A percentile compares a stretch with the other conserved stretches of the same genome.
These are phyloP conservation scores for Shargacucullia verbasci DNA, from an alignment of 2,888 invertebrate genomes.

Conservation along the genomic window DNA sequence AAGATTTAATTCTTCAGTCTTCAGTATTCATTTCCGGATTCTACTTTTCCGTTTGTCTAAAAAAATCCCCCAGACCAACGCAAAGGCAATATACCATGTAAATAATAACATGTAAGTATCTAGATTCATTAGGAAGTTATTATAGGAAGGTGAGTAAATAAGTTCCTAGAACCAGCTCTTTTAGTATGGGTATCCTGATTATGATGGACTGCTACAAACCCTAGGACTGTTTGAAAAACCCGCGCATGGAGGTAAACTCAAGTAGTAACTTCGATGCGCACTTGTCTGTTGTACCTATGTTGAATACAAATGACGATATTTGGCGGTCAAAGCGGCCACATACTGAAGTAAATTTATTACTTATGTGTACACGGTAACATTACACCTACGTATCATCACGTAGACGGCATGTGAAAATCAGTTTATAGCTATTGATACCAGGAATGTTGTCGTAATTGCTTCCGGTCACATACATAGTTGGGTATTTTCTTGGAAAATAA, in stretches of 20 bases:
- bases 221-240: conserved; percentile 43
- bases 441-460: conserved; percentile 78
- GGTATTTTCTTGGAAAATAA: conserved; percentile 66
- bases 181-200: too few species aligned
- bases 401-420: conserved; percentile 78
- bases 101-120: too few species aligned
- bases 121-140: too few species aligned
- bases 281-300: conserved; percentile 58
- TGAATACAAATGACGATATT: conserved; percentile 83
- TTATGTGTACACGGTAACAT: conserved; percentile 65
- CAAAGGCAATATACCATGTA: too few species aligned
- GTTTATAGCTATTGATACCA: conserved; percentile 75
- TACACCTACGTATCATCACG: conserved; percentile 73
- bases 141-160: too few species aligned
- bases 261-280: conserved; percentile 66
- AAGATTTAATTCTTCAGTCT: not conserved
- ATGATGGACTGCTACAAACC: conserved; percentile 16
- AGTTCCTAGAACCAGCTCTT: too few species aligned
- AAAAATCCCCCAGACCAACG: conserved; percentile 5
- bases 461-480: conserved; percentile 78
- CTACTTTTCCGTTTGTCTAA: conserved; percentile 8
- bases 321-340: conserved; percentile 77
- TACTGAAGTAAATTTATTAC: conserved; percentile 75
- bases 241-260: conserved; percentile 61
- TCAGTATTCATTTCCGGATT: conserved; percentile 13